Conservation (phyloP, 2,797 vertebrate species). For the Gorsachius magnificus region DNA sequence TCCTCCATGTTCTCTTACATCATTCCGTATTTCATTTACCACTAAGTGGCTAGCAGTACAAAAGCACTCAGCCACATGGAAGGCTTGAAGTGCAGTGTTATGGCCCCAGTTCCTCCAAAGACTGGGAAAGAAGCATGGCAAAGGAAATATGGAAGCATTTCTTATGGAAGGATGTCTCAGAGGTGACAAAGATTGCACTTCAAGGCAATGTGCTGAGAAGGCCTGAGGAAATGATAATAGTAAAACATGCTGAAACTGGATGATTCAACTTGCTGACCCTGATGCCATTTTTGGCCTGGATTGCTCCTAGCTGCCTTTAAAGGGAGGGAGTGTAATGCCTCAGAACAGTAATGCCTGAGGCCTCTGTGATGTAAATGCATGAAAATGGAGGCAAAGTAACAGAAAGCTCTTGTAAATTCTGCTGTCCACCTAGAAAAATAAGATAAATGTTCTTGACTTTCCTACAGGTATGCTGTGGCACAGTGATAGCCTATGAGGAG, state of each 20-base stretch:
- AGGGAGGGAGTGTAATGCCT: background rate
- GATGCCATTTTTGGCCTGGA: background rate
- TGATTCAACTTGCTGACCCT: background rate
- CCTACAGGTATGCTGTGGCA: background rate
- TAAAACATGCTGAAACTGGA: background rate
- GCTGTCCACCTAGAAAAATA: background rate
- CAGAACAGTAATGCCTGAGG: background rate
- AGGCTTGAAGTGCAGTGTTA: background rate
- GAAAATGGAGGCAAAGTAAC: background rate
- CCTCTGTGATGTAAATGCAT: background rate
- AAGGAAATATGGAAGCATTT: background rate
- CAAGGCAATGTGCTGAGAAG: background rate
- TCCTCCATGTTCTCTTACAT: background rate
- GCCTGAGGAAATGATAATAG: background rate
- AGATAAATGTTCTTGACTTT: background rate
- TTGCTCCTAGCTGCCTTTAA: background rate
- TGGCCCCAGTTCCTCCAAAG: background rate
- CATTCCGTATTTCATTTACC: background rate
- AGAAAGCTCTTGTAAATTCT: background rate
- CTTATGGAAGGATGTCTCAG: background rate
- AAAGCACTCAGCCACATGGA: fast-evolving
- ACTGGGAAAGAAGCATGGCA: background rate
- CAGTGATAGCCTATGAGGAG: background rate
- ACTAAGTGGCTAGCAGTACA: background rate
- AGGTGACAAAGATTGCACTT: background rate